Percentiles rank a stretch among this genome's conserved stretches.
Conservation (phyloP, 2,888 invertebrate genomes). For the Omphaloscelis lunosa region DNA sequence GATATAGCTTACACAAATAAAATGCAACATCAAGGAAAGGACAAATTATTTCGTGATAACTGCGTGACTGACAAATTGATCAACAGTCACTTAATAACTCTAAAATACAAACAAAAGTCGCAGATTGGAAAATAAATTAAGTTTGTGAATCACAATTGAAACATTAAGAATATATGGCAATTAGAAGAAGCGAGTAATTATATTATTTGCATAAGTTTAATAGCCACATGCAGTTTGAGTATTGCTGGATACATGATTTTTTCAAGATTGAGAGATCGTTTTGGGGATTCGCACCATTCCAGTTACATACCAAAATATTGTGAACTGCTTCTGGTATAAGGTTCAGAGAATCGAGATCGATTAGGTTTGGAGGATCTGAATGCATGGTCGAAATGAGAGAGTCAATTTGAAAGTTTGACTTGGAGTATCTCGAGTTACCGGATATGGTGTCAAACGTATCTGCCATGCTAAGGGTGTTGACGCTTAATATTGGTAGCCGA, state of each 20-base stretch:
- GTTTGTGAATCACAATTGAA: conserved; percentile 3
- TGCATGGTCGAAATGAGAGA: conserved; percentile 11
- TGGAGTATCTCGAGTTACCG: conserved; percentile 73
- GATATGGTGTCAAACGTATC: conserved; percentile 78
- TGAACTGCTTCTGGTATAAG: neutral
- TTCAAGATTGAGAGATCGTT: neutral
- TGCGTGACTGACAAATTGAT: conserved; percentile 19
- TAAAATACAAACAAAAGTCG: conserved; percentile 35
- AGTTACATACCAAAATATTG: neutral
- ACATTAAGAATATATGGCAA: neutral
- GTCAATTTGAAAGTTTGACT: conserved; percentile 66
- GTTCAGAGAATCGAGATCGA: neutral
- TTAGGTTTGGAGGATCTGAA: neutral
- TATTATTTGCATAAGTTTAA: neutral
- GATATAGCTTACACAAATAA: conserved; percentile 8
- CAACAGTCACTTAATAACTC: conserved; percentile 1
- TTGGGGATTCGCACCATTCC: neutral
- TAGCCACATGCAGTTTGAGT: neutral
- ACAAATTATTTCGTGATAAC: conserved; percentile 26
- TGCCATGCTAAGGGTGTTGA: conserved; percentile 70
- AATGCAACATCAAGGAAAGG: neutral
- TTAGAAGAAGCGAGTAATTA: conserved; percentile 3
- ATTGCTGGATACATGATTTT: neutral
- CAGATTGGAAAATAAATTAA: conserved; percentile 39
- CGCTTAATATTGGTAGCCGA: conserved; percentile 72